Conservation (phyloP, 2,113 vertebrate species). For the Esox niger region DNA sequence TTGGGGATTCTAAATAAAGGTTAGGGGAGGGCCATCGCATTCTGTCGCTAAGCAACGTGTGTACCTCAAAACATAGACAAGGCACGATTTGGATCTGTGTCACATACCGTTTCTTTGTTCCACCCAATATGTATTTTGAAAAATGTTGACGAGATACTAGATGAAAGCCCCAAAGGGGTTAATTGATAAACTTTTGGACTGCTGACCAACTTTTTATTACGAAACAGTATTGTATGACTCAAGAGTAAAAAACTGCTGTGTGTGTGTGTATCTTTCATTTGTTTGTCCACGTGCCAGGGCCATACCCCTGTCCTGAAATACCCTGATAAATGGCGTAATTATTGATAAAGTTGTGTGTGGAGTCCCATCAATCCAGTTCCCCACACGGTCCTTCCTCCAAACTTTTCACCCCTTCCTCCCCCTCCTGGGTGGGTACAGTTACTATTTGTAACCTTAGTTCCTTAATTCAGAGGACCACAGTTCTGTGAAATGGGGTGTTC, state of each 20-base stretch:
- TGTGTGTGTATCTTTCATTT: conserved; percentile 21
- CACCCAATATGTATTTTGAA: background rate
- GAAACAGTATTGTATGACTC: no score
- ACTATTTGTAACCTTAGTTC: conserved; percentile 8
- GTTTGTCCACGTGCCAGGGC: conserved; percentile 22
- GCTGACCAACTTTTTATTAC: no score
- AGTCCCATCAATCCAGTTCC: background rate
- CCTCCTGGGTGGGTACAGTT: conserved; percentile 8
- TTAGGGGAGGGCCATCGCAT: conserved; percentile 19
- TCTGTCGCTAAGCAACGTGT: no score
- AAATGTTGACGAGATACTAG: background rate
- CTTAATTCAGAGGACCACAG: conserved; percentile 3
- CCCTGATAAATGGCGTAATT: conserved; percentile 57
- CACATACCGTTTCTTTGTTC: conserved; percentile 19
- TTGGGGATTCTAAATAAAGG: conserved; percentile 43
- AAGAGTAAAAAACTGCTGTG: background rate
- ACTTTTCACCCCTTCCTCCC: no score
- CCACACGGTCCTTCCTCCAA: background rate
- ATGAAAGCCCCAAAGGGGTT: background rate
- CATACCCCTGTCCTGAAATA: conserved; percentile 24
- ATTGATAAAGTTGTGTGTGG: conserved; percentile 43
- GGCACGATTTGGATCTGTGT: no score
- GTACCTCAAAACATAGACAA: no score
- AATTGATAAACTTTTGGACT: conserved; percentile 5
- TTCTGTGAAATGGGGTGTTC: background rate